phyloP scores from a whole-genome alignment of 2,113 vertebrate genomes.

The Mus musculus region GRCm39 chr2:156456501-156457000 shows the following conservation, averaged over 20 bases:
- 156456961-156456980: constrained; percentile 1
- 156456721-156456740: background rate
- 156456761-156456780: constrained; percentile 5
- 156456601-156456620: constrained; percentile 21
- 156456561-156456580: background rate
- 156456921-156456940: constrained; percentile 10
- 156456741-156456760: background rate
- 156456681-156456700: constrained; percentile 47
- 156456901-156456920: constrained; percentile 11
- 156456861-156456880: background rate
- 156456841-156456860: background rate
- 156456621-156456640: constrained; percentile 3
- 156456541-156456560: constrained; percentile 42
- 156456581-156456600: constrained; percentile 16
- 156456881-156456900: background rate
- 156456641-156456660: constrained; percentile 57
- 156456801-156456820: constrained; percentile 32
- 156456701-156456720: background rate
- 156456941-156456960: constrained; percentile 66
- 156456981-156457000: constrained; percentile 54
- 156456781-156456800: constrained; percentile 9
- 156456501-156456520: constrained; percentile 27
- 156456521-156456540: constrained; percentile 47
- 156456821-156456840: constrained; percentile 43
- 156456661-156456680: constrained; percentile 59